phyloP scores from a whole-genome alignment of 2,888 invertebrate genomes.

The Philaethria dido region DNA sequence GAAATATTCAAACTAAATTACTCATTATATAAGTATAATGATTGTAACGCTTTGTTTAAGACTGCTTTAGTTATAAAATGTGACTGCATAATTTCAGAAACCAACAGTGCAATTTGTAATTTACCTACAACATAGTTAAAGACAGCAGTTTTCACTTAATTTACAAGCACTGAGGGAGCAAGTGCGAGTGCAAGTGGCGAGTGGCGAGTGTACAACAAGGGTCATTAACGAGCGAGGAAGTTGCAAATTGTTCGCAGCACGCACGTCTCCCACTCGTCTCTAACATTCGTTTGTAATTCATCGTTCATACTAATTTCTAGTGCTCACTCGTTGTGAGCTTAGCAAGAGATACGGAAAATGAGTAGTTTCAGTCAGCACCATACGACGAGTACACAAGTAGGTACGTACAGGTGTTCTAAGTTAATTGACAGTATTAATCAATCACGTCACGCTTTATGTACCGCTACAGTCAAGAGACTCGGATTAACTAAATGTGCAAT shows the following conservation, averaged over 20 bases:
- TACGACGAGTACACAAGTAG: no score
- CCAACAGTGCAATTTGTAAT: background rate
- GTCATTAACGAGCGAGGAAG: constrained; percentile 33
- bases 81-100: background rate
- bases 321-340: background rate
- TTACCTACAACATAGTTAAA: background rate
- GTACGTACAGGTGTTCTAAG: no score
- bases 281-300: constrained; percentile 21
- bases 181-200: constrained; percentile 27
- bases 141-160: constrained; percentile 23
- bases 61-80: background rate
- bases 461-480: no score
- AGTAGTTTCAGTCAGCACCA: no score
- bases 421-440: no score
- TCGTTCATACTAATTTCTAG: background rate
- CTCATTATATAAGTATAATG: no score
- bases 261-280: constrained; percentile 35
- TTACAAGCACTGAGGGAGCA: constrained; percentile 11
- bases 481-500: background rate
- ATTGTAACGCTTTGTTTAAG: no score
- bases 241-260: constrained; percentile 37
- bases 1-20: background rate
- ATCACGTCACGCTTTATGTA: no score
- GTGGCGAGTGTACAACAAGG: constrained; percentile 5
- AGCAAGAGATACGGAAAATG: background rate